phyloP scores from a whole-genome alignment of 1,140 invertebrate species.

The Colletes gigas region DNA sequence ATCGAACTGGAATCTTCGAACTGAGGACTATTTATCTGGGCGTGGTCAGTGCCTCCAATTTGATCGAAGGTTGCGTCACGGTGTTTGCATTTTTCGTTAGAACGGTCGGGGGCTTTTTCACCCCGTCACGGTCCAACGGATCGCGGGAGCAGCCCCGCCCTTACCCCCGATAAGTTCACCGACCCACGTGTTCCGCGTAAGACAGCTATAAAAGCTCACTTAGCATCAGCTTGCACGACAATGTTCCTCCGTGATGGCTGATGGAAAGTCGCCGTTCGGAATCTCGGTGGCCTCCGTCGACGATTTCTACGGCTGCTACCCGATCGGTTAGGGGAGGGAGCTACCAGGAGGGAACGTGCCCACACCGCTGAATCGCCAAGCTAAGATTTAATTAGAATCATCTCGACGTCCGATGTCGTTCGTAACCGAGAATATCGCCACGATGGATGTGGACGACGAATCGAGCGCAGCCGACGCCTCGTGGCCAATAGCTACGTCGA shows the following conservation, averaged over 20 bases:
- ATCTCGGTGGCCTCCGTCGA: slow-evolving; percentile 17
- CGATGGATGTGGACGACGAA: background rate
- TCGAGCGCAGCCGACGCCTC: background rate
- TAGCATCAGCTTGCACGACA: slow-evolving; percentile 67
- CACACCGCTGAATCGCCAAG: background rate
- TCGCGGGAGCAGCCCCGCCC: slow-evolving; percentile 60
- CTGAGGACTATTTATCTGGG: slow-evolving; percentile 13
- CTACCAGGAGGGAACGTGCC: background rate
- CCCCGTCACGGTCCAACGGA: slow-evolving; percentile 53
- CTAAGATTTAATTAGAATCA: background rate
- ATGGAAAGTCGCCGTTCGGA: slow-evolving; percentile 53
- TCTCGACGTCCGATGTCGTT: background rate
- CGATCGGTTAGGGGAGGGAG: background rate
- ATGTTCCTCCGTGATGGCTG: slow-evolving; percentile 70
- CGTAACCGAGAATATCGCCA: background rate
- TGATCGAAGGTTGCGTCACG: slow-evolving; percentile 30
- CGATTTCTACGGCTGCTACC: background rate
- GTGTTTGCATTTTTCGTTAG: slow-evolving; percentile 4
- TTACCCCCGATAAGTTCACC: slow-evolving; percentile 69
- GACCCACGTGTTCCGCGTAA: slow-evolving; percentile 66
- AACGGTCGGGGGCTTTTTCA: slow-evolving; percentile 42
- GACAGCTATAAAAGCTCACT: slow-evolving; percentile 74
- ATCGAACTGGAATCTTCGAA: background rate
- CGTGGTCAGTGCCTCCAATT: slow-evolving; percentile 41
- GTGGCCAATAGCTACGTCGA: background rate